A percentile compares a stretch with the other conserved stretches of the same genome.
Conservation (phyloP, 2,888 invertebrate species). For the Synergus itoensis region DNA sequence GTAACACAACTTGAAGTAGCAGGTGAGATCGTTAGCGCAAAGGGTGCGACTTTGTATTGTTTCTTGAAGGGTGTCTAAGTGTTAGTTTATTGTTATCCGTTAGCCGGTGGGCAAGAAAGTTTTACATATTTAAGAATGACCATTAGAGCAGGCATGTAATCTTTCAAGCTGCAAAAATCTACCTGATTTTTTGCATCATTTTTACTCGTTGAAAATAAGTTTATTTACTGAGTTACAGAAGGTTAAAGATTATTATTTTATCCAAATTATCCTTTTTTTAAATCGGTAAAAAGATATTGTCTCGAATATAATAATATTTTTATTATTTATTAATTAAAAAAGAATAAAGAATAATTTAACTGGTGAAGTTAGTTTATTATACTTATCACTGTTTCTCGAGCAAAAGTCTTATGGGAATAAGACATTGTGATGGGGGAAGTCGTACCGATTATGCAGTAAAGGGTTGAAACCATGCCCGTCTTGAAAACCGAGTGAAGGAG, state of each 20-base stretch:
- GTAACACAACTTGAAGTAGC: constrained; percentile 51
- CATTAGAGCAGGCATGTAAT: constrained; percentile 65
- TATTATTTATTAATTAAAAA: background rate
- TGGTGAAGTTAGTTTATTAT: constrained; percentile 69
- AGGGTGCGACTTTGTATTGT: constrained; percentile 75
- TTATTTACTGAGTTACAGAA: background rate
- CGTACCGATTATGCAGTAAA: constrained; percentile 57
- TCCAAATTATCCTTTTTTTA: constrained; percentile 5
- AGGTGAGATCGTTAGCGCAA: constrained; percentile 76
- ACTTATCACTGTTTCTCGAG: constrained; percentile 73
- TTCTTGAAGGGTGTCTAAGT: constrained; percentile 70
- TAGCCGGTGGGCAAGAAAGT: constrained; percentile 72
- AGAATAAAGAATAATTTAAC: background rate
- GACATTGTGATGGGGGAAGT: constrained; percentile 49
- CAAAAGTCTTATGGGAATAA: constrained; percentile 51
- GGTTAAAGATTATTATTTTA: background rate
- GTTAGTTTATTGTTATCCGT: constrained; percentile 77
- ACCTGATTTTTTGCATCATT: background rate
- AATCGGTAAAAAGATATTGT: too few species aligned
- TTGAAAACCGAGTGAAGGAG: constrained; percentile 31
- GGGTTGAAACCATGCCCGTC: constrained; percentile 55
- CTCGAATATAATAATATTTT: too few species aligned
- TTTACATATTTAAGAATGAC: constrained; percentile 71
- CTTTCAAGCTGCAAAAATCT: constrained; percentile 54
- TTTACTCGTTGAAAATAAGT: background rate